phyloP scores from a whole-genome alignment of 2,797 vertebrate genomes.

The Scolopax bukidnonensis region DNA sequence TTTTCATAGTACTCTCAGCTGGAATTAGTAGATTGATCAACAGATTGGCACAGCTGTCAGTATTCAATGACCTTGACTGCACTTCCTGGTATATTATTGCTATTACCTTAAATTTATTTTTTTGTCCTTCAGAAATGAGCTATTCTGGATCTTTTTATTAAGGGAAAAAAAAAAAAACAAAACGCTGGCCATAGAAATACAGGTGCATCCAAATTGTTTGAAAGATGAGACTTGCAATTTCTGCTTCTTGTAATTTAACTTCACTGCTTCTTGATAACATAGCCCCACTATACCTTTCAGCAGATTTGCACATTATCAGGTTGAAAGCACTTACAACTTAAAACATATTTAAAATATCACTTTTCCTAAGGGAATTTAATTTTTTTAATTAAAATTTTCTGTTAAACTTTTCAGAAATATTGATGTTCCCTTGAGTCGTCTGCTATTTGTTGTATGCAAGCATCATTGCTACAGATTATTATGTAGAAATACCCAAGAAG shows the following conservation, averaged over 20 bases:
- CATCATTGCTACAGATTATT: not conserved
- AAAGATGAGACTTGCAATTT: not conserved
- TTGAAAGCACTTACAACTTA: not conserved
- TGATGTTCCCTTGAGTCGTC: not conserved
- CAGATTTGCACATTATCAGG: not conserved
- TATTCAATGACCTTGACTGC: not conserved
- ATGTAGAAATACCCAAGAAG: not conserved
- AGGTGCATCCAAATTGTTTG: not conserved
- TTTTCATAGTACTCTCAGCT: not conserved
- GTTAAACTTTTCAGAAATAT: not conserved
- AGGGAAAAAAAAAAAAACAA: not conserved
- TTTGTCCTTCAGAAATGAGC: not conserved
- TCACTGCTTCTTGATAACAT: not conserved
- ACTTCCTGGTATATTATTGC: not conserved
- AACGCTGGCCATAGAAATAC: not conserved
- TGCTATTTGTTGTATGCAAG: not conserved
- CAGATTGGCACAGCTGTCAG: not conserved
- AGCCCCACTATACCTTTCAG: not conserved
- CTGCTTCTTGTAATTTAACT: not conserved
- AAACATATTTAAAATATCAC: not conserved
- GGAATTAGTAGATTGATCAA: not conserved
- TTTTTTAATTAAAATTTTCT: not conserved
- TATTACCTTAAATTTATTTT: not conserved
- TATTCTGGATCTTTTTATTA: not conserved
- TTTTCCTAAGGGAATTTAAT: not conserved